A percentile compares a stretch with the other conserved stretches of the same genome.
phyloP scores from a whole-genome alignment of 2,888 invertebrate species.

The Artemia sinica region DNA sequence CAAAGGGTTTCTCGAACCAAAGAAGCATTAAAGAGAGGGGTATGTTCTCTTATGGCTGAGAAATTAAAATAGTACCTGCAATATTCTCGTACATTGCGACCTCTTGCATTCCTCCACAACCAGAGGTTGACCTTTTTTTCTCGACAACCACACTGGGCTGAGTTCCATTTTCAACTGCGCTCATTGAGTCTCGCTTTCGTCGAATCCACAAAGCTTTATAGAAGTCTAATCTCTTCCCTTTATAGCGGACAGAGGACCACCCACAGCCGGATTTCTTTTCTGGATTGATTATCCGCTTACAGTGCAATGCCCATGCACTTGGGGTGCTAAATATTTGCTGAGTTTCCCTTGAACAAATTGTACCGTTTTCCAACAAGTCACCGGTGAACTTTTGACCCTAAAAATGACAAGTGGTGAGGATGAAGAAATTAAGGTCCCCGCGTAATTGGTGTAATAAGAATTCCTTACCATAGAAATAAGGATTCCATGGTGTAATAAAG shows the following conservation, averaged over 20 bases:
- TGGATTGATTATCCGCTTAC: slow-evolving; percentile 74
- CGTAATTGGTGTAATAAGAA: no score
- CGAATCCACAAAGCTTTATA: slow-evolving; percentile 71
- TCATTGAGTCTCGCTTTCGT: slow-evolving; percentile 32
- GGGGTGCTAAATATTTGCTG: slow-evolving; percentile 72
- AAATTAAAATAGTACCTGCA: slow-evolving; percentile 22
- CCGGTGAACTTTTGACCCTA: slow-evolving; percentile 77
- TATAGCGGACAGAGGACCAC: slow-evolving; percentile 75
- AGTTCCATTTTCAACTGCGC: slow-evolving; percentile 25
- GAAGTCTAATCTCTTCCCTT: slow-evolving; percentile 67
- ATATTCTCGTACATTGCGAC: slow-evolving; percentile 17
- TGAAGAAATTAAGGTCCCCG: no score
- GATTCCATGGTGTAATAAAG: no score
- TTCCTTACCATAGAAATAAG: no score
- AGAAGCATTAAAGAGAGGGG: no score
- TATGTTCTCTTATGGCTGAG: no score
- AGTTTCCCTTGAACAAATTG: slow-evolving; percentile 72
- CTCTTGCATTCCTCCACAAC: slow-evolving; percentile 23
- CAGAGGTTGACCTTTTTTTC: slow-evolving; percentile 23
- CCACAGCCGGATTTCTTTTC: slow-evolving; percentile 82
- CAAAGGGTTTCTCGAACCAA: no score
- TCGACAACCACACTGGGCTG: not conserved
- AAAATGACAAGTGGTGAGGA: slow-evolving; percentile 27
- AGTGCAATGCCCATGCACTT: slow-evolving; percentile 81
- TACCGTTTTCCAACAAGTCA: slow-evolving; percentile 64